phyloP scores from a whole-genome alignment of 2,797 vertebrate genomes.

The Tragopan temminckii region DNA sequence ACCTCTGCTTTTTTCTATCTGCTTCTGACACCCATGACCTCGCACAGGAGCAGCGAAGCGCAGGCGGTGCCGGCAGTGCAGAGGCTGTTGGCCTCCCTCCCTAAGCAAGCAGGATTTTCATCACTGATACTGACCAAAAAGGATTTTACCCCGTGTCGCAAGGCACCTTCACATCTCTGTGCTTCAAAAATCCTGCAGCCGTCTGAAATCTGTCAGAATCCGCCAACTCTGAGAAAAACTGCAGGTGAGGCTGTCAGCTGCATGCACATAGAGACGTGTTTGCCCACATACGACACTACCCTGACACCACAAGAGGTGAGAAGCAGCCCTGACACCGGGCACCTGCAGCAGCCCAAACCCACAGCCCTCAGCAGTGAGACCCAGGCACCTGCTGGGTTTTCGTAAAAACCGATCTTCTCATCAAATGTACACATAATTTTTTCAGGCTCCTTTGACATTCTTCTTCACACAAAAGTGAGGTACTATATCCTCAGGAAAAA shows the following conservation, averaged over 20 bases:
- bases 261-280: too few species aligned
- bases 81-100: background rate
- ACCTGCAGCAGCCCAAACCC: too few species aligned
- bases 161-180: background rate
- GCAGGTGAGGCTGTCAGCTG: too few species aligned
- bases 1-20: background rate
- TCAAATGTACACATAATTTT: background rate
- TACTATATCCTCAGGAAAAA: slow-evolving; percentile 27
- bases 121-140: background rate
- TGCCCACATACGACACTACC: too few species aligned
- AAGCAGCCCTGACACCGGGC: too few species aligned
- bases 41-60: background rate
- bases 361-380: too few species aligned
- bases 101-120: background rate
- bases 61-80: accelerated
- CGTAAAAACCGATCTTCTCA: slow-evolving; percentile 34
- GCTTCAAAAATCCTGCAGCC: background rate
- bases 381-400: background rate
- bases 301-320: too few species aligned
- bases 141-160: background rate
- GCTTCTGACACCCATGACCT: background rate
- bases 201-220: too few species aligned
- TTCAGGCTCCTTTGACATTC: background rate
- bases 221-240: too few species aligned
- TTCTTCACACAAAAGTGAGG: background rate